phyloP scores from a whole-genome alignment of 2,888 invertebrate species.

The Luperina nickerlii region DNA sequence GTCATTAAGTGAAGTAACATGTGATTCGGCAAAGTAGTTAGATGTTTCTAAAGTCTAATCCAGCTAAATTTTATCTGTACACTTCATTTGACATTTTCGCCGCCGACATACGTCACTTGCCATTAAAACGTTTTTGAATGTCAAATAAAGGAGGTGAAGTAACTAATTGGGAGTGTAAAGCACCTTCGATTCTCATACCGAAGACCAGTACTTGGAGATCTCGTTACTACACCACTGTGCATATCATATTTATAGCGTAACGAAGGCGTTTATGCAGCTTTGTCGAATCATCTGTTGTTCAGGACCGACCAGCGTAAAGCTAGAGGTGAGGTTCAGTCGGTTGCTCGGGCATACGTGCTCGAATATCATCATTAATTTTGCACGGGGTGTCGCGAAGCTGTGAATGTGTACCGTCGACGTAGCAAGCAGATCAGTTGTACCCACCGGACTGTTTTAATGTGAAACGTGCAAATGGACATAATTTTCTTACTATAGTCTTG shows the following conservation, averaged over 20 bases:
- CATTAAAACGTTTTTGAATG: conserved; percentile 49
- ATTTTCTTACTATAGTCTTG: conserved; percentile 67
- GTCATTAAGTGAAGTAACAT: conserved; percentile 8
- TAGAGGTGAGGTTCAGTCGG: conserved; percentile 56
- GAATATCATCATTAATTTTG: conserved; percentile 28
- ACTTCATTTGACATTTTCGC: conserved; percentile 41
- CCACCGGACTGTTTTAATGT: conserved; percentile 69
- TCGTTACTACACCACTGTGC: conserved; percentile 18
- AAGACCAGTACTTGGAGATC: conserved; percentile 26
- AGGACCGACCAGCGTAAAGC: conserved; percentile 50
- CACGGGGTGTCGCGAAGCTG: conserved; percentile 26
- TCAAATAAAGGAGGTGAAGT: conserved; percentile 32
- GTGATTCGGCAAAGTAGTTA: conserved; percentile 33
- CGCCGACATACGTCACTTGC: conserved; percentile 58
- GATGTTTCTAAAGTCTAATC: neutral
- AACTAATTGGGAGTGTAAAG: conserved; percentile 3
- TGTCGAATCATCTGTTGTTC: conserved; percentile 29
- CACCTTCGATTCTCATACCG: conserved; percentile 42
- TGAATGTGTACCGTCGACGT: conserved; percentile 47
- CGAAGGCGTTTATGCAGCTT: neutral
- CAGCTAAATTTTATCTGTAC: neutral
- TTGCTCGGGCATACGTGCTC: conserved; percentile 30
- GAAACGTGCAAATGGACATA: conserved; percentile 64
- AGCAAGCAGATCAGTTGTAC: conserved; percentile 65
- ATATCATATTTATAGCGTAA: conserved; percentile 40